Conservation (phyloP, 2,888 invertebrate species). For the Mesopsocus fuscifrons region DNA sequence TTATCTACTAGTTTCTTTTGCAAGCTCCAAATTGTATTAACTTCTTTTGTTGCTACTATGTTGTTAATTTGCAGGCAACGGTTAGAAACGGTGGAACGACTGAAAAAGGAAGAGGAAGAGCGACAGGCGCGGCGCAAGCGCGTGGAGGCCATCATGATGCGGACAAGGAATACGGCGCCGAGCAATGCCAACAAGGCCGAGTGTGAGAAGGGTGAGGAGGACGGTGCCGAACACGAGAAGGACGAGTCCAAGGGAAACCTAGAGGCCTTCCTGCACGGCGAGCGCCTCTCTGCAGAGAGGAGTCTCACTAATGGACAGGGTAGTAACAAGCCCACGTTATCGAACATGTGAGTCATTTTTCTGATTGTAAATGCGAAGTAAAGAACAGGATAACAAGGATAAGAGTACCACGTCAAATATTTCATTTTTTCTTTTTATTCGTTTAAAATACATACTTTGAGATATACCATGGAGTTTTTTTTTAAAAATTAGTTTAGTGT, state of each 20-base stretch:
- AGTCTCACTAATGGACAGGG: constrained; percentile 2
- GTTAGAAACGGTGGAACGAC: constrained; percentile 62
- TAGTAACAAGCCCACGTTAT: constrained; percentile 2
- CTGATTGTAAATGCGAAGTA: constrained; percentile 1
- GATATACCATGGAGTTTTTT: no score
- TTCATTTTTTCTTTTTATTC: neutral
- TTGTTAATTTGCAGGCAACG: constrained; percentile 43
- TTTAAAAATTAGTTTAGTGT: no score
- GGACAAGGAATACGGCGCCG: constrained; percentile 40
- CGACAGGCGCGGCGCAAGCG: constrained; percentile 71
- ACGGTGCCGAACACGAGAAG: constrained; percentile 3
- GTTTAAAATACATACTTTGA: no score
- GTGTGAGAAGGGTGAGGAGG: constrained; percentile 7
- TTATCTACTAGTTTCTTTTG: no score
- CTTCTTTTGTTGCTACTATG: no score
- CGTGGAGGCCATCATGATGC: constrained; percentile 81
- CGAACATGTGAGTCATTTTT: neutral
- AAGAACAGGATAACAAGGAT: no score
- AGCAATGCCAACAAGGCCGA: constrained; percentile 1
- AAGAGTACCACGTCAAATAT: neutral
- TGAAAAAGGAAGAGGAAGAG: constrained; percentile 75
- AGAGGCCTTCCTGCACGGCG: constrained; percentile 6
- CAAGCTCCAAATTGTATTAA: no score
- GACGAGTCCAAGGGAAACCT: constrained; percentile 6
- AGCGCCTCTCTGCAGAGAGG: constrained; percentile 1